Evolutionary conservation across 2,888 invertebrate species (phyloP), one percentile per base, ranked within the genome.

Genomic region (Alsophila aescularia): DNA sequence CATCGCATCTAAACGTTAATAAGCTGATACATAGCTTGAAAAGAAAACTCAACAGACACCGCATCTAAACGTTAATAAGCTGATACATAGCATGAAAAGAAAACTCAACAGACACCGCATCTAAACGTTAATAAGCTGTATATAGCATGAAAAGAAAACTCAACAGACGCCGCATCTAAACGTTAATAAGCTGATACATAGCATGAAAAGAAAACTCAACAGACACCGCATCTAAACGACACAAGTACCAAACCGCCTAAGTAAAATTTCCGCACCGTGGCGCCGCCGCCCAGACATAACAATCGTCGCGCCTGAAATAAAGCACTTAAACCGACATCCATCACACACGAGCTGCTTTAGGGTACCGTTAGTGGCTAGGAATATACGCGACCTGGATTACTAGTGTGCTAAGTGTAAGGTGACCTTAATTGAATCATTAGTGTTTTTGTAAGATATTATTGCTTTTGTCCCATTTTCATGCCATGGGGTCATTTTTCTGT

Each of bases 271-370:
- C 75, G 70, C 83, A 82, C 81, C 82, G 81, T 71, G 86, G 83
- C 87, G 86, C 84, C 83, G 59, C 58, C 56, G 13, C 53, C 59
- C 74, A 85, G 84, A 85, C 86, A 81, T 73, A 86, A 85, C 85
- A 85, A 74, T 71, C 72, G 70, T 75, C 78, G 72, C 77, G 71
- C 72, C 71, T 73, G 70, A 83, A 86, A 85, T 86, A 85, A 83
- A 85, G 71, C 87, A 87, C 88, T 89, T 83, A 83, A 75, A 81
- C 74, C 68, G 71, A 76, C 64, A 78, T 85, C 73, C 79, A 85
- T 85, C 83, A 81, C 64, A 67, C 53, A 64, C 64, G 65, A 8
- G 29, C 57, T 50, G 55, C 53, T 61, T 51, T 42, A 57, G 52
- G 56, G 47, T 56, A 52, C 52, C 58, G 52, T 7, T 24, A 24